Evolutionary conservation across 2,113 vertebrate genomes (phyloP), one percentile per base, ranked within the genome.

Genomic region (Myxocyprinus asiaticus): DNA sequence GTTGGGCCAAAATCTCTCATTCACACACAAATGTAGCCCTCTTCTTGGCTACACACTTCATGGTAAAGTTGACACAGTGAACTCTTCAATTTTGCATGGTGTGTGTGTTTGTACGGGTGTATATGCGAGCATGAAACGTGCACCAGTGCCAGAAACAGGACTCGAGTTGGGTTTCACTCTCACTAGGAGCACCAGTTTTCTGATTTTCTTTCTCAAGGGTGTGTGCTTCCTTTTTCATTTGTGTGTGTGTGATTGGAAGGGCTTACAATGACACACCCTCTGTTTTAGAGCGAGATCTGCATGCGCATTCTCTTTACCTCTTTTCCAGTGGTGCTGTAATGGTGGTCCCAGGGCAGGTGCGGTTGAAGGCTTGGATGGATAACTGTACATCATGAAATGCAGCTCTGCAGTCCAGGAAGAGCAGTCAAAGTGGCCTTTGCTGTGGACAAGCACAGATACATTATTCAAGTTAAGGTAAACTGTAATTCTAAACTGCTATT

Each of bases 161-260:
- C 47, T 77, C 66, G 79, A 71, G 65, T 69, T 9, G 44, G 48
- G 76, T 78, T 67, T 62, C 45, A 62, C 44, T 73, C 50, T 74
- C 55, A 63, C 53, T 79, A 68, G 43, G 5, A 58, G 66, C 63
- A 76, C 72, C 17, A 65, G 77, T 50, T 80, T 85, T 80, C 79
- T 73, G 58, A 80, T 73, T 80, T 76, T 81, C 73, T 80, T 67
- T 83, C 59, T 68, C 45, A 83, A 77, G 81, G 85, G 81, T 83
- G 85, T 83, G 81, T 79, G 56, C 72, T 79, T 86, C 76, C 67
- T 78, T 81, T 76, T 73, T 65, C 43, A 10, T 69, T 76, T 9
- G 9, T 73, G 22, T 74, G 70, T 81, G 67, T 74, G 77, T 78
- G 50, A 72, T 81, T 63, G 71, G 76, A 69, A 61, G 58, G 47